Conservation (phyloP, 2,797 vertebrate species). For the Gymnoscopelus braueri region DNA sequence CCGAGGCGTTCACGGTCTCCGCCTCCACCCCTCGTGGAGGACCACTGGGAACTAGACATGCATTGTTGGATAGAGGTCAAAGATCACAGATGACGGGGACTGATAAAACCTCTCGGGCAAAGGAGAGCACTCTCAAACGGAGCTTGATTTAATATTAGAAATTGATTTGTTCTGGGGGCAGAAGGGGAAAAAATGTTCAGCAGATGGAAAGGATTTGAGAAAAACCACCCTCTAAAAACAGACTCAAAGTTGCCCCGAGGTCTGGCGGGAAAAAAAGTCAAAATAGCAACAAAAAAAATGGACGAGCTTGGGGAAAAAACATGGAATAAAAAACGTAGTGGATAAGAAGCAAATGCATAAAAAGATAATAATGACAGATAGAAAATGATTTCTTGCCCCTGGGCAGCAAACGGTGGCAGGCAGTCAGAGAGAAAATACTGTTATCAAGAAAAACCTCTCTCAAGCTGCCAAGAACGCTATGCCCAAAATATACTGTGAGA, state of each 20-base stretch:
- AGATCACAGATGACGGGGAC: conserved; percentile 81
- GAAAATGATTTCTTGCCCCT: conserved; percentile 69
- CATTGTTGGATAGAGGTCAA: conserved; percentile 92
- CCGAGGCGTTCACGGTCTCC: conserved; percentile 94
- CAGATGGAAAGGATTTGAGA: conserved; percentile 49
- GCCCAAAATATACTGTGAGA: conserved; percentile 10
- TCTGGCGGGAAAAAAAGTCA: conserved; percentile 59
- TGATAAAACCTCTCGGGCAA: conserved; percentile 65
- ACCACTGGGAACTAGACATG: conserved; percentile 98
- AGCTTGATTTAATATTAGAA: conserved; percentile 41
- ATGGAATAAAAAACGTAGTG: conserved; percentile 72
- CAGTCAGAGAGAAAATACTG: conserved; percentile 72
- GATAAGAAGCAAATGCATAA: conserved; percentile 73
- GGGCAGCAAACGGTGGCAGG: conserved; percentile 73
- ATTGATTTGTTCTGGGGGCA: conserved; percentile 31
- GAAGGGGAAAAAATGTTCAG: conserved; percentile 41
- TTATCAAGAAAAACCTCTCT: conserved; percentile 67
- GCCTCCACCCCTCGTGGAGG: conserved; percentile 94
- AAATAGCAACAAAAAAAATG: conserved; percentile 79
- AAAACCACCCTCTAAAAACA: conserved; percentile 59
- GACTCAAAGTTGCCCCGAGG: conserved; percentile 60
- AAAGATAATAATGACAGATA: conserved; percentile 76
- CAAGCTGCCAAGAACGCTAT: conserved; percentile 65
- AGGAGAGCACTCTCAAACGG: conserved; percentile 63
- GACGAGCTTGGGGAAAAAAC: conserved; percentile 65